phyloP scores from a whole-genome alignment of 2,888 invertebrate genomes.

The Aleiodes alternator region DNA sequence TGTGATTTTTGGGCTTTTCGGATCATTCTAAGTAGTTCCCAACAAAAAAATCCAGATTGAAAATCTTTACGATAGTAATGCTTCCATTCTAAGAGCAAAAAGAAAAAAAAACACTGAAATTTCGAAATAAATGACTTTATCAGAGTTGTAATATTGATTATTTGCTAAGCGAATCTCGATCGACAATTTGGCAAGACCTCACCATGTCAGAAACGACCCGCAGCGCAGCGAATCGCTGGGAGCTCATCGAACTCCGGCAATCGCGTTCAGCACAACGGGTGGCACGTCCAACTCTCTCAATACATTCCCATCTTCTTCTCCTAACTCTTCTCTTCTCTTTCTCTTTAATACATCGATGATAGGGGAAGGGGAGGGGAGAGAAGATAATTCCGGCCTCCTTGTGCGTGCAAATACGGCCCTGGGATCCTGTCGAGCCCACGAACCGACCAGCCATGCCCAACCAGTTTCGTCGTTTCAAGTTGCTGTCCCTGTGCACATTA shows the following conservation, averaged over 20 bases:
- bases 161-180: constrained; percentile 36
- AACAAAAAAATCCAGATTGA: too few species aligned
- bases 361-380: too few species aligned
- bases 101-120: too few species aligned
- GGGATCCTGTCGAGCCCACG: constrained; percentile 30
- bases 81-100: too few species aligned
- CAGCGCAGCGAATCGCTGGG: constrained; percentile 36
- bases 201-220: constrained; percentile 37
- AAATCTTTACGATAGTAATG: too few species aligned
- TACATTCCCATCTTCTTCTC: neutral
- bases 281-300: constrained; percentile 30
- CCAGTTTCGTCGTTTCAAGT: constrained; percentile 49
- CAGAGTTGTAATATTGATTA: constrained; percentile 24
- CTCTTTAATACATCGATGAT: too few species aligned
- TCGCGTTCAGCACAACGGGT: constrained; percentile 40
- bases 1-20: too few species aligned
- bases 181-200: constrained; percentile 38
- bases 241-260: constrained; percentile 45
- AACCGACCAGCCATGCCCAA: constrained; percentile 46
- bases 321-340: neutral
- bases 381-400: too few species aligned
- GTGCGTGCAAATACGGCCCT: constrained; percentile 6
- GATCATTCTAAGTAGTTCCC: too few species aligned
- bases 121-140: constrained; percentile 21
- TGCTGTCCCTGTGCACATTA: constrained; percentile 47